Percentiles rank a stretch among this genome's conserved stretches.
Conservation (phyloP, 2,888 invertebrate species). For the Amphipyra tragopoginis region DNA sequence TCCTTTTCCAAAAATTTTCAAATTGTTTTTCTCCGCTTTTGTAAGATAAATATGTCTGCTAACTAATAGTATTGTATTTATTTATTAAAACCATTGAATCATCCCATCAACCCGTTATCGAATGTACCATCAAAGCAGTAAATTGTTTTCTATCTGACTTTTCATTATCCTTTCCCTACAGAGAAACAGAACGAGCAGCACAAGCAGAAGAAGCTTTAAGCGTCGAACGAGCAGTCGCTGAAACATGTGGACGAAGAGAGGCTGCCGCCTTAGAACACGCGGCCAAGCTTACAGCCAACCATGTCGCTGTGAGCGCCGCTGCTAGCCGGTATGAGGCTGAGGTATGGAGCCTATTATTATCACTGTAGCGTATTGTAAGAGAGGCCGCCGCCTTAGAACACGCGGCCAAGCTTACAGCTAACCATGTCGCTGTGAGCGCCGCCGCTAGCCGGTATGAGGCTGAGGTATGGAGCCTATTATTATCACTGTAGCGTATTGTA, state of each 20-base stretch:
- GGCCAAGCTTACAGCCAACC: constrained; percentile 76
- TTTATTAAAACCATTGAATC: too few species aligned
- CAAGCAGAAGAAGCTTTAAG: constrained; percentile 74
- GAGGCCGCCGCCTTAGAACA: constrained; percentile 83
- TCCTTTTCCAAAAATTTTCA: too few species aligned
- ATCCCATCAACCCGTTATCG: too few species aligned
- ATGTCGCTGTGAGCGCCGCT: constrained; percentile 65
- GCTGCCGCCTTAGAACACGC: constrained; percentile 82
- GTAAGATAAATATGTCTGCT: too few species aligned
- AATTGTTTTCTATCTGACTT: too few species aligned
- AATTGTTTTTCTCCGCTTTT: too few species aligned
- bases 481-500: background rate
- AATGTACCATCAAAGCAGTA: too few species aligned
- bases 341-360: constrained; percentile 24
- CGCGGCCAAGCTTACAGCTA: constrained; percentile 78
- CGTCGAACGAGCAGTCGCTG: constrained; percentile 74
- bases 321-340: constrained; percentile 60
- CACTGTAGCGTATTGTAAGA: constrained; percentile 50
- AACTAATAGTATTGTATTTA: too few species aligned
- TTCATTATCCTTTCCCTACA: constrained; percentile 38
- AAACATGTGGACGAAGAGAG: constrained; percentile 80
- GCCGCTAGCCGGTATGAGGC: constrained; percentile 56
- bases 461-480: constrained; percentile 49
- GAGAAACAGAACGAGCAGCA: constrained; percentile 74
- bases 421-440: constrained; percentile 68